phyloP scores from a whole-genome alignment of 2,888 invertebrate genomes.

The Rhagophthalmus giganteus region DNA sequence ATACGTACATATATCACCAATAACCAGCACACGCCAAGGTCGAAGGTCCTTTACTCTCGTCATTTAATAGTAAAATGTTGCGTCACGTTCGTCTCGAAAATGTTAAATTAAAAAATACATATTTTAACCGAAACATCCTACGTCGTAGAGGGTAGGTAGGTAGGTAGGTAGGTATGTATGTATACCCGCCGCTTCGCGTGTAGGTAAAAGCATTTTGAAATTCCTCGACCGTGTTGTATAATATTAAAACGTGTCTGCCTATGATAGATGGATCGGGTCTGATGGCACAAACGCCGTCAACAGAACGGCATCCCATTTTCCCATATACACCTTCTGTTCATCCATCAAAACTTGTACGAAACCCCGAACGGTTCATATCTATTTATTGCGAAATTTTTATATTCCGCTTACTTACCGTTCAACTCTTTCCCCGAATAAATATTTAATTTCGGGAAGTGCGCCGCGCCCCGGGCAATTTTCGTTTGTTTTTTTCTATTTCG shows the following conservation, averaged over 20 bases:
- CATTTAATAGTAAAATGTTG: not conserved
- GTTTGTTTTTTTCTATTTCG: no score
- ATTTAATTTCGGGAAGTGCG: constrained; percentile 38
- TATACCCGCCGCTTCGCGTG: no score
- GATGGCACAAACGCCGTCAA: constrained; percentile 38
- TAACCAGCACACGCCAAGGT: not conserved
- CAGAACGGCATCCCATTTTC: constrained; percentile 42
- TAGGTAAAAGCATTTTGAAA: constrained; percentile 11
- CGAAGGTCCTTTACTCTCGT: constrained; percentile 2
- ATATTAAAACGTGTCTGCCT: constrained; percentile 48
- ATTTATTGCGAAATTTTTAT: constrained; percentile 24
- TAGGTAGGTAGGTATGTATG: no score
- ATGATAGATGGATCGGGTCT: constrained; percentile 47
- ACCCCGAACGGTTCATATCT: constrained; percentile 36
- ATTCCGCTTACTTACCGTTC: constrained; percentile 14
- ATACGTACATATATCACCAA: constrained; percentile 1
- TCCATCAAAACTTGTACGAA: constrained; percentile 46
- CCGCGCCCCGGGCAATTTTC: constrained; percentile 1
- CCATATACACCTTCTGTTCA: constrained; percentile 45
- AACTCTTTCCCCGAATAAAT: constrained; percentile 42
- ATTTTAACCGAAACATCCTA: not conserved
- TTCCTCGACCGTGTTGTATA: constrained; percentile 39
- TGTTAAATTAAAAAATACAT: not conserved
- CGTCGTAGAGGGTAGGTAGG: no score
- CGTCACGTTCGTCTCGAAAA: not conserved